These are phyloP conservation scores for Dascillus cervinus DNA, from an alignment of 2,888 invertebrate species.

Conservation along the genomic window DNA sequence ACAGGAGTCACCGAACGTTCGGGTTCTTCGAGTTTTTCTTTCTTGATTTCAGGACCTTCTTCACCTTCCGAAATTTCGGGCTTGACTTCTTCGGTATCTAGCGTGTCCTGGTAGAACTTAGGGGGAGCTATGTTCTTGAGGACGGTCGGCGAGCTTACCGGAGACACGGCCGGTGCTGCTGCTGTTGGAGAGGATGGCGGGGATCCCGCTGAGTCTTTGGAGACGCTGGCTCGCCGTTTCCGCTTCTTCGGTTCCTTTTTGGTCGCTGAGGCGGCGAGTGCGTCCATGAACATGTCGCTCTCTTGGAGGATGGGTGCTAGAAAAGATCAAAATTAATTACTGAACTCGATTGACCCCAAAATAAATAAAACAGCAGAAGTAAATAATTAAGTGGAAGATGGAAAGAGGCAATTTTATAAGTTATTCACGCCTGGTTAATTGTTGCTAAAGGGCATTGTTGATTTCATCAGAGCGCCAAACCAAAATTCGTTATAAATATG, in stretches of 20 bases:
- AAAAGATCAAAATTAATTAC: no score
- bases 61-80: slow-evolving; percentile 38
- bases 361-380: no score
- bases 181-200: slow-evolving; percentile 39
- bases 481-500: no score
- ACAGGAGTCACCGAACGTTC: slow-evolving; percentile 1
- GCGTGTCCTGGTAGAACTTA: slow-evolving; percentile 86
- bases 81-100: slow-evolving; percentile 49
- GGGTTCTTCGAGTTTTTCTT: slow-evolving; percentile 6
- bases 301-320: slow-evolving; percentile 74
- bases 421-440: no score
- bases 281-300: slow-evolving; percentile 92
- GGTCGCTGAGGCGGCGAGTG: slow-evolving; percentile 68
- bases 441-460: no score
- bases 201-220: slow-evolving; percentile 49
- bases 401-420: no score
- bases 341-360: no score
- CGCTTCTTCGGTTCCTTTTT: slow-evolving; percentile 71
- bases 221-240: slow-evolving; percentile 63
- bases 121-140: slow-evolving; percentile 51
- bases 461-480: no score
- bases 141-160: slow-evolving; percentile 33
- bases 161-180: slow-evolving; percentile 18
- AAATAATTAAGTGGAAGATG: no score
- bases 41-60: slow-evolving; percentile 3